These are phyloP conservation scores for Bombus superbus DNA, from an alignment of 1,140 invertebrate species.

Conservation along the genomic window DNA sequence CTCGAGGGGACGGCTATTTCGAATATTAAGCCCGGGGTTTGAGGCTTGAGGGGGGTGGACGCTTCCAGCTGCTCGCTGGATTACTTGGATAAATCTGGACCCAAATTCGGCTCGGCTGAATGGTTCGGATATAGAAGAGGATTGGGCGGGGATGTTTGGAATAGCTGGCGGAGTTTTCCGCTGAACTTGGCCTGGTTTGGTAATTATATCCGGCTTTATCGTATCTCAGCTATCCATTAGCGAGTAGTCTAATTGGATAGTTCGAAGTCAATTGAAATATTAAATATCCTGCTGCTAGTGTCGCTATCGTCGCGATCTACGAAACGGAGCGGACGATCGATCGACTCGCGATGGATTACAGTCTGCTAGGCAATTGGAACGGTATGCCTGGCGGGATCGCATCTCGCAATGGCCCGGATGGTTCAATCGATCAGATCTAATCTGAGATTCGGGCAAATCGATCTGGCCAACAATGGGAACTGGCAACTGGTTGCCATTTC, in stretches of 20 bases:
- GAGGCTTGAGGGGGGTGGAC: background rate
- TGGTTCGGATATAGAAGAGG: background rate
- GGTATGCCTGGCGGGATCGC: background rate
- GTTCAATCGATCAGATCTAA: background rate
- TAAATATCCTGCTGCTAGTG: background rate
- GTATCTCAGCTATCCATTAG: background rate
- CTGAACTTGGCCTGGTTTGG: background rate
- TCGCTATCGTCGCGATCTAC: background rate
- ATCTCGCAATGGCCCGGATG: background rate
- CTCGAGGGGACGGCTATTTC: background rate
- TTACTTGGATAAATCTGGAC: conserved; percentile 30
- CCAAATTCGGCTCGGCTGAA: background rate
- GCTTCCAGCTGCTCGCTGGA: conserved; percentile 12
- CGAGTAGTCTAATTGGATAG: background rate
- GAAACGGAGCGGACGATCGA: background rate
- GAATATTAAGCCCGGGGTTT: background rate
- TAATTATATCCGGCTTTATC: conserved; percentile 17
- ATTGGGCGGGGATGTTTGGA: background rate
- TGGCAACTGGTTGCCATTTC: conserved; percentile 5
- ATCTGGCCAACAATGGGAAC: background rate
- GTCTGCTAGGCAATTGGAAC: background rate
- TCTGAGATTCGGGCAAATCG: background rate
- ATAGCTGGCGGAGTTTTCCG: background rate
- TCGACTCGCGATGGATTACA: background rate
- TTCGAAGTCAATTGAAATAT: conserved; percentile 23